These are phyloP conservation scores for Corythoichthys intestinalis DNA, from an alignment of 2,113 vertebrate genomes.

Conservation along the genomic window DNA sequence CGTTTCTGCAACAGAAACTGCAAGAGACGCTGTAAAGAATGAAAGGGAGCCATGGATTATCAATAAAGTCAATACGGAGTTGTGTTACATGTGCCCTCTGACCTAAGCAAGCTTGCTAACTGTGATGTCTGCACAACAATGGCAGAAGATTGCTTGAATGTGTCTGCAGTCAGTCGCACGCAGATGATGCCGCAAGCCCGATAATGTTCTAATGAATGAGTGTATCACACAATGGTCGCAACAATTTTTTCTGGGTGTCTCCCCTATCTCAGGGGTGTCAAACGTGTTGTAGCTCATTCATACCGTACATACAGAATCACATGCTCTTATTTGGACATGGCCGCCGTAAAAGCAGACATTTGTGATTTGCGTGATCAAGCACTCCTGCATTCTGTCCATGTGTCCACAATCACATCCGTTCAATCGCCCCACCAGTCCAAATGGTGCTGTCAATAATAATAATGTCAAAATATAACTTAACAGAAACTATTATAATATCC, in stretches of 20 bases:
- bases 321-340: too few relatives aligned
- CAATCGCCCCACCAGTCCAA: too few relatives aligned
- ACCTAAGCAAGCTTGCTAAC: slow-evolving; percentile 50
- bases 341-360: too few relatives aligned
- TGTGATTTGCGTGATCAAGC: too few relatives aligned
- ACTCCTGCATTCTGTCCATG: too few relatives aligned
- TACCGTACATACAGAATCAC: too few relatives aligned
- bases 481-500: too few relatives aligned
- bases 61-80: slow-evolving; percentile 61
- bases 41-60: slow-evolving; percentile 64
- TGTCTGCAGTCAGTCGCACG: slow-evolving; percentile 25
- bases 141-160: slow-evolving; percentile 20
- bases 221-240: slow-evolving; percentile 1
- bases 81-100: slow-evolving; percentile 64
- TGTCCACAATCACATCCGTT: too few relatives aligned
- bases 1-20: slow-evolving; percentile 52
- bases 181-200: slow-evolving; percentile 11
- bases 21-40: slow-evolving; percentile 42
- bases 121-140: slow-evolving; percentile 21
- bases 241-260: neutral
- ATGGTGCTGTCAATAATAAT: too few relatives aligned
- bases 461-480: too few relatives aligned
- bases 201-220: slow-evolving; percentile 28
- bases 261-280: too few relatives aligned
- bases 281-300: too few relatives aligned